Conservation (phyloP, 2,797 vertebrate genomes). For the Hippoglossus hippoglossus region DNA sequence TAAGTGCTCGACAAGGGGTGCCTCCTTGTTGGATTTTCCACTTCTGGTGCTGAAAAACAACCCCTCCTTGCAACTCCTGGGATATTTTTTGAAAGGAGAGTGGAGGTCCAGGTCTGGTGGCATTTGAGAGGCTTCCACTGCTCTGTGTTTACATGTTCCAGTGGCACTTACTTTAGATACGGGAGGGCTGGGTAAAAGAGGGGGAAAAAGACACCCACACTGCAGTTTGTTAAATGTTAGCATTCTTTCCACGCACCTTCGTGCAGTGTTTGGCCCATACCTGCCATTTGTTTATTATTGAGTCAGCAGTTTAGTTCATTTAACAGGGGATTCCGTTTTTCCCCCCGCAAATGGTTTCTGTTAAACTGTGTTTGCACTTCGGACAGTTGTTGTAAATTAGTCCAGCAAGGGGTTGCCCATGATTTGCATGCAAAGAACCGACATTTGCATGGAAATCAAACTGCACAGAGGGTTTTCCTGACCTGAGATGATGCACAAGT, state of each 20-base stretch:
- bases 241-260: slow-evolving; percentile 69
- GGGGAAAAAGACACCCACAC: slow-evolving; percentile 5
- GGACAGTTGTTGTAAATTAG: slow-evolving; percentile 60
- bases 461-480: slow-evolving; percentile 50
- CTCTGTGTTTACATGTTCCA: slow-evolving; percentile 63
- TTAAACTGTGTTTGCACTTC: slow-evolving; percentile 68
- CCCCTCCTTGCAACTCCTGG: slow-evolving; percentile 40
- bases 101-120: slow-evolving; percentile 63
- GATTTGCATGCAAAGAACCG: slow-evolving; percentile 67
- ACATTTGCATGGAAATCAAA: slow-evolving; percentile 69
- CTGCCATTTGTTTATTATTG: slow-evolving; percentile 67
- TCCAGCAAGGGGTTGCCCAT: slow-evolving; percentile 52
- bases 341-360: slow-evolving; percentile 60
- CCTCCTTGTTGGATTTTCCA: slow-evolving; percentile 75
- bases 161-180: slow-evolving; percentile 53
- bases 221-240: slow-evolving; percentile 64
- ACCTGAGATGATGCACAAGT: slow-evolving; percentile 12
- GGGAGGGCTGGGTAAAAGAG: slow-evolving; percentile 29
- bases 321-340: slow-evolving; percentile 70
- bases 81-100: slow-evolving; percentile 49
- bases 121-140: slow-evolving; percentile 59
- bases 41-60: slow-evolving; percentile 68
- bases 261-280: slow-evolving; percentile 61
- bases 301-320: slow-evolving; percentile 63
- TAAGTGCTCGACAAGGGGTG: slow-evolving; percentile 61